Evolutionary conservation across 2,797 vertebrate genomes (phyloP), one percentile per base, ranked within the genome.

Genomic region (Tragopan temminckii): DNA sequence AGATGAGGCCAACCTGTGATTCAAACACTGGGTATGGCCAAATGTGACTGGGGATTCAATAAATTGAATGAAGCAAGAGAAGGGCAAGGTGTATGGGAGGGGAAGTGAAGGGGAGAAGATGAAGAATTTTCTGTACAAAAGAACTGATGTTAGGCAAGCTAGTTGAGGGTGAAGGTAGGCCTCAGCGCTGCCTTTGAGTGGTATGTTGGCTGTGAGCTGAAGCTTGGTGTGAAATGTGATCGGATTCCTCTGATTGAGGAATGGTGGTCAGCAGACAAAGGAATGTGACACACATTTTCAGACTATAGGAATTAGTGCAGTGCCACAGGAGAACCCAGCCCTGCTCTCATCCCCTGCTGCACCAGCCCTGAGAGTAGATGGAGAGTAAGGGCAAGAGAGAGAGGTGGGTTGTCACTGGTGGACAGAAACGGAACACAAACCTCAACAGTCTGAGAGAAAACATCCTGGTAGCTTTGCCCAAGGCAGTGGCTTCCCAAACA

Each of bases 201-300:
- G 17, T 75, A 62, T 38, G 31, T 72, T 40, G 16, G 42, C 58
- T 31, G 50, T 1, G 5, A 79, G 38, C 67, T 40, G 25, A 15
- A 0, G 2, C 11, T 70, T 48, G 40, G 23, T 63, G 50, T 18
- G 20, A 59, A 3, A 16, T 0, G 1, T 36, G 42, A 40, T 43
- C 18, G 18, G 42, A 43, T 43, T 43, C 24, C 5, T n/a, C 24
- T 38, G 3, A 1, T 42, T 12, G 11, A 61, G n/a, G 18, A 62
- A 27, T 13, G 16, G 43, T n/a, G 43, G 53, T 27, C 9, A 4
- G 36, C 42, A n/a, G 50, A 35, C 5, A 9, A 9, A 81, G 7
- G 40, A 80, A 31, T 21, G 7, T 2, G 14, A 55, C 42, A 40
- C 7, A 20, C 5, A 2, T 15, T 29, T 78, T 43, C 33, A 4